A percentile compares a stretch with the other conserved stretches of the same genome.
phyloP scores from a whole-genome alignment of 2,888 invertebrate genomes.

The Pyrrhia umbra region DNA sequence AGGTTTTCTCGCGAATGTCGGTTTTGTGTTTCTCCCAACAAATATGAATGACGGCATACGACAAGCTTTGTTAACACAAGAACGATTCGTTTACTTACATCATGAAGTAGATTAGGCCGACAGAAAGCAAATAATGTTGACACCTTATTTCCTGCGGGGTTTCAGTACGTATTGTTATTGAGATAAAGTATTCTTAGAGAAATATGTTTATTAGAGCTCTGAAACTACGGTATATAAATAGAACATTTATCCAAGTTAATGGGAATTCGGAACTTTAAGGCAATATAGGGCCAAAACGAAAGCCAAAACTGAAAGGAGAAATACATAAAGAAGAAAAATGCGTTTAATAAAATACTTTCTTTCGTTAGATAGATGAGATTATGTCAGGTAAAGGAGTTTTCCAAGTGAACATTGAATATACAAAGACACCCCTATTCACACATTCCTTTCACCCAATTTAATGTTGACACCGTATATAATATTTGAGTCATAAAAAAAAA shows the following conservation, averaged over 20 bases:
- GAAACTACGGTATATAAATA: not conserved
- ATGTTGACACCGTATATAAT: not conserved
- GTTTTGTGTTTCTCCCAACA: conserved; percentile 67
- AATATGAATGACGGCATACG: conserved; percentile 74
- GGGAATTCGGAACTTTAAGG: too few species aligned
- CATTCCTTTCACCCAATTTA: not conserved
- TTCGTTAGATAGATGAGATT: too few species aligned
- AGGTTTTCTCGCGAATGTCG: conserved; percentile 77
- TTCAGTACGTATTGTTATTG: conserved; percentile 48
- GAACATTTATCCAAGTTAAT: not conserved
- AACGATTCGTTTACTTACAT: conserved; percentile 75
- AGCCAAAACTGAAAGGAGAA: too few species aligned
- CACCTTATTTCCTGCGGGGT: conserved; percentile 82
- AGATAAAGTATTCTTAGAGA: conserved; percentile 26
- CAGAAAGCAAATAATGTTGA: conserved; percentile 83
- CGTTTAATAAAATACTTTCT: too few species aligned
- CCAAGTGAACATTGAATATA: too few species aligned
- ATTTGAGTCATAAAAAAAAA: conserved; percentile 14
- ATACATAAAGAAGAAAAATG: too few species aligned
- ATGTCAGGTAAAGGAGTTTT: too few species aligned
- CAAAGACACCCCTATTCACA: not conserved
- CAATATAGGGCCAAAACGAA: too few species aligned
- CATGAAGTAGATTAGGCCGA: conserved; percentile 81
- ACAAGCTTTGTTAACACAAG: conserved; percentile 78
- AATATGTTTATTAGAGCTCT: not conserved